These are phyloP conservation scores for Macrosoma leucophasiata DNA, from an alignment of 2,888 invertebrate species.

Conservation along the genomic window DNA sequence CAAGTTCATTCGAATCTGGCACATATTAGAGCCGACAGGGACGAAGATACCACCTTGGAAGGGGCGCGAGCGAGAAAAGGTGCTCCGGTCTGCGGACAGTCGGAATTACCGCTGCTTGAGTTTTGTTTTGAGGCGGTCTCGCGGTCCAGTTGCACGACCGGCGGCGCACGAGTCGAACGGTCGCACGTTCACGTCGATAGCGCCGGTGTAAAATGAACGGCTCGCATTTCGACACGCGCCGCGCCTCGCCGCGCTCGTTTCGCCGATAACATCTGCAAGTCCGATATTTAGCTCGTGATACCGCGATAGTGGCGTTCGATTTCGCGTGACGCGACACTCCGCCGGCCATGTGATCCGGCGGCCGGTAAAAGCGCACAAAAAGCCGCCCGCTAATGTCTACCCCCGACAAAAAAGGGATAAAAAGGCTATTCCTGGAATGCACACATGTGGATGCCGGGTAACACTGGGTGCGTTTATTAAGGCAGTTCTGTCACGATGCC, in stretches of 20 bases:
- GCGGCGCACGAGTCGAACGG: constrained; percentile 54
- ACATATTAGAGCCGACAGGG: constrained; percentile 40
- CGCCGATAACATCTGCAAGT: constrained; percentile 65
- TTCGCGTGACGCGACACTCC: constrained; percentile 46
- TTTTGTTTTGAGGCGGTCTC: constrained; percentile 56
- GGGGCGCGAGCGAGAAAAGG: constrained; percentile 31
- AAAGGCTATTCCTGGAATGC: constrained; percentile 69
- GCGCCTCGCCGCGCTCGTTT: constrained; percentile 45
- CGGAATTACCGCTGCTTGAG: constrained; percentile 61
- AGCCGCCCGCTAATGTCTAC: constrained; percentile 62
- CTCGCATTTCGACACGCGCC: constrained; percentile 55
- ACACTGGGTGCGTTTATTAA: constrained; percentile 53
- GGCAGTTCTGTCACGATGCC: constrained; percentile 58
- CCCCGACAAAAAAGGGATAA: constrained; percentile 66
- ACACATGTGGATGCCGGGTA: constrained; percentile 65
- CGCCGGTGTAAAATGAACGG: constrained; percentile 50
- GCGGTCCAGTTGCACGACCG: constrained; percentile 49
- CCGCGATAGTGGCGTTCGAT: constrained; percentile 51
- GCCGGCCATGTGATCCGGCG: constrained; percentile 61
- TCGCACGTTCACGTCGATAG: constrained; percentile 28
- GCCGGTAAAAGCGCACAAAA: constrained; percentile 59
- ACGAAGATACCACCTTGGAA: constrained; percentile 29
- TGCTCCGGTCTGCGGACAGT: constrained; percentile 42
- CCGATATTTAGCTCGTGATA: constrained; percentile 63
- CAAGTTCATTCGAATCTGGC: constrained; percentile 55